A percentile compares a stretch with the other conserved stretches of the same genome.
phyloP scores from a whole-genome alignment of 1,140 invertebrate genomes.

The Diuraphis noxia region DNA sequence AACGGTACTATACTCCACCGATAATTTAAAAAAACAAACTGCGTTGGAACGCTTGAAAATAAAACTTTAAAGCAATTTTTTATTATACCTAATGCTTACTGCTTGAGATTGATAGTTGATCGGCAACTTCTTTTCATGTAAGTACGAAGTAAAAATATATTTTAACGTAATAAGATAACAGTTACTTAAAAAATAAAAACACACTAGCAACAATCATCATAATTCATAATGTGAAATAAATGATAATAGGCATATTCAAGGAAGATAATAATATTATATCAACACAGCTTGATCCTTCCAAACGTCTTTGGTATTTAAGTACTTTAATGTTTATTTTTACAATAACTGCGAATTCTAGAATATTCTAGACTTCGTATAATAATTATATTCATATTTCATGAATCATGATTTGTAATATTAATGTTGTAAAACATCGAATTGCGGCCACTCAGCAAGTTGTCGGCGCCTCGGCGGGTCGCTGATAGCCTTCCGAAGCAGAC shows the following conservation, averaged over 20 bases:
- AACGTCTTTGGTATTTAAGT: background rate
- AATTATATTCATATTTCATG: too few species aligned
- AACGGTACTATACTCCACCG: background rate
- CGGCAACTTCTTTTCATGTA: background rate
- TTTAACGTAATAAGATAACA: conserved; percentile 3
- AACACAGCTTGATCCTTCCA: background rate
- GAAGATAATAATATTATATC: background rate
- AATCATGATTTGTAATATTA: too few species aligned
- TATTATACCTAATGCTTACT: background rate
- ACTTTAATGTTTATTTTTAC: background rate
- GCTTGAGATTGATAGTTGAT: too few species aligned
- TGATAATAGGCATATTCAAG: background rate
- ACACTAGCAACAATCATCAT: background rate
- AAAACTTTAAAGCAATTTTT: background rate
- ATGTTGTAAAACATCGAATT: too few species aligned
- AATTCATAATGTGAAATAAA: background rate
- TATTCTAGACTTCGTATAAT: too few species aligned
- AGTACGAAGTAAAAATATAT: background rate
- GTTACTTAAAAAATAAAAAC: background rate
- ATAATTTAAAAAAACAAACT: background rate
- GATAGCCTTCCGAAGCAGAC: too few species aligned
- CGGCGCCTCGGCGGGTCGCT: too few species aligned
- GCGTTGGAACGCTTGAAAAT: background rate
- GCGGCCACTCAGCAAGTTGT: too few species aligned
- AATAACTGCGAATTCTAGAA: too few species aligned